Conservation (phyloP, 2,113 vertebrate species). For the Rhineura floridana region DNA sequence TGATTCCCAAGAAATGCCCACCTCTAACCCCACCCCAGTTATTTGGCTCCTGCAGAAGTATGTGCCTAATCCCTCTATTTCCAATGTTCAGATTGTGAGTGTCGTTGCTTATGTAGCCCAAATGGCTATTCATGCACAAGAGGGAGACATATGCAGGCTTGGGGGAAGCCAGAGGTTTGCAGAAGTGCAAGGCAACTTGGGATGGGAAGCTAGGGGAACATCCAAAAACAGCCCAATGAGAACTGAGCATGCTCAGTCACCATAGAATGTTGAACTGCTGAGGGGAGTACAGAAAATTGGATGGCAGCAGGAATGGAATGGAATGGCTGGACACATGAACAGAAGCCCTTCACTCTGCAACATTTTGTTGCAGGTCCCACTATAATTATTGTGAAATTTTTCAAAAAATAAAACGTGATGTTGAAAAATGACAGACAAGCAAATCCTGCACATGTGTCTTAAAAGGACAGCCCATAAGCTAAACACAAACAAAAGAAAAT, state of each 20-base stretch:
- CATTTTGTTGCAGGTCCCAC: too few relatives aligned
- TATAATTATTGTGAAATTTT: background rate
- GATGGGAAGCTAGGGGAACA: too few relatives aligned
- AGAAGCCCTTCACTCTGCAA: too few relatives aligned
- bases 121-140: background rate
- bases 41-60: background rate
- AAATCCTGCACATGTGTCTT: background rate
- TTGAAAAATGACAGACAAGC: background rate
- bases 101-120: background rate
- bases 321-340: too few relatives aligned
- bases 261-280: too few relatives aligned
- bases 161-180: background rate
- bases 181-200: background rate
- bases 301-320: too few relatives aligned
- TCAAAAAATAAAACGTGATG: background rate
- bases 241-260: too few relatives aligned
- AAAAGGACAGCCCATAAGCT: background rate
- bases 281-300: too few relatives aligned
- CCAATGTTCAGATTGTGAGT: background rate
- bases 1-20: background rate
- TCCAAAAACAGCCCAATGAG: too few relatives aligned
- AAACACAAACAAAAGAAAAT: background rate
- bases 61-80: background rate
- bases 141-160: background rate
- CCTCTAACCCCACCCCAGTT: background rate